These are phyloP conservation scores for Amiota mariae DNA, from an alignment of 2,888 invertebrate species.

Conservation along the genomic window DNA sequence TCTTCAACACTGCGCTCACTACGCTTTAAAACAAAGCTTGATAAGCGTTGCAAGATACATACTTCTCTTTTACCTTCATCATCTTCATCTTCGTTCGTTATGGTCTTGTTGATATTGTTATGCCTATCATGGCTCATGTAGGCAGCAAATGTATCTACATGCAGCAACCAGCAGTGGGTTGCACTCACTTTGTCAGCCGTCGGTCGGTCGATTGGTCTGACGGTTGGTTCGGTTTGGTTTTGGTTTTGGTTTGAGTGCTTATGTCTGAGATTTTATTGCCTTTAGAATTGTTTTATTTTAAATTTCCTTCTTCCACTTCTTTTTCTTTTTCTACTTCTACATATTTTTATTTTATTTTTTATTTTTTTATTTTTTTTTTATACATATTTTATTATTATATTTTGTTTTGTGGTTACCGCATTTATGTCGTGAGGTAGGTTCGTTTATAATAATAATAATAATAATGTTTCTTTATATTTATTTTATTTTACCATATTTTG, in stretches of 20 bases:
- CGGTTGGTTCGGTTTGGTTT: neutral
- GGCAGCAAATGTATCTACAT: neutral
- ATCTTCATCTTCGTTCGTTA: neutral
- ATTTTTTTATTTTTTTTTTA: neutral
- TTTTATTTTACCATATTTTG: conserved; percentile 17
- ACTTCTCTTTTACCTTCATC: neutral
- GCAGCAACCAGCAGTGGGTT: neutral
- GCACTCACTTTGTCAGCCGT: conserved; percentile 1
- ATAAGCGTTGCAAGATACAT: neutral
- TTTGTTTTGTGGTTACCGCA: conserved; percentile 10
- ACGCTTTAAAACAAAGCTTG: neutral
- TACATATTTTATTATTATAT: neutral
- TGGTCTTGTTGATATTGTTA: too few relatives aligned
- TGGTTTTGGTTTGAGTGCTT: neutral
- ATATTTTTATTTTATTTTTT: neutral
- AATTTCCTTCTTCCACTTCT: too few relatives aligned
- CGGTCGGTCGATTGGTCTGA: too few relatives aligned
- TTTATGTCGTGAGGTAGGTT: conserved; percentile 27
- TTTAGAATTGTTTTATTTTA: too few relatives aligned
- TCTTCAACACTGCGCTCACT: neutral
- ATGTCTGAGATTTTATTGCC: neutral
- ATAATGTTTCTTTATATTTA: conserved; percentile 2
- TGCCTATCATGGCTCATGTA: neutral
- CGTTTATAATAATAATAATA: neutral
- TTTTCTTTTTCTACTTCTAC: too few relatives aligned